Conservation (phyloP, 2,797 vertebrate species). For the Galagoides demidoff region DNA sequence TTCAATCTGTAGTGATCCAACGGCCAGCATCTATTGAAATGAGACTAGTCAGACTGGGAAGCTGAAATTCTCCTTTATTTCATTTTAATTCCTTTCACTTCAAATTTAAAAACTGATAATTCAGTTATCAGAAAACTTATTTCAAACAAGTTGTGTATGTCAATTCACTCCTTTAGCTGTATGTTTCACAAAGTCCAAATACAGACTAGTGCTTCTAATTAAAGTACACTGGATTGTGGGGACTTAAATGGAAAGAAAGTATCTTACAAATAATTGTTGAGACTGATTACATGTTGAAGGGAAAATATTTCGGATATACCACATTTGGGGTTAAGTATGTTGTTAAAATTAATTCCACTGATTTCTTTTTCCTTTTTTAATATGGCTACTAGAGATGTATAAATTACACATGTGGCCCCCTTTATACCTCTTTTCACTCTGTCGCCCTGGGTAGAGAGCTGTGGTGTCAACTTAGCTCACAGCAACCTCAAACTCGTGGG, state of each 20-base stretch:
- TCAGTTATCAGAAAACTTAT: background rate
- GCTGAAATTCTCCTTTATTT: background rate
- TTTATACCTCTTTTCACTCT: background rate
- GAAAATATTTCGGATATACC: background rate
- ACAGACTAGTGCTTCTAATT: background rate
- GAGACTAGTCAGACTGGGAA: background rate
- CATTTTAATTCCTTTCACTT: background rate
- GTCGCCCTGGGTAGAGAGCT: too few relatives aligned
- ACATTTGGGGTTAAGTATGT: background rate
- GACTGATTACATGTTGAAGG: background rate
- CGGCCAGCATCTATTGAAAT: background rate
- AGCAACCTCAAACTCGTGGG: too few relatives aligned
- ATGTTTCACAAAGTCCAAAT: background rate
- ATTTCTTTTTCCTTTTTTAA: background rate
- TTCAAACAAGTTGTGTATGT: background rate
- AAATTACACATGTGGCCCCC: background rate
- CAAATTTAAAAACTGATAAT: background rate
- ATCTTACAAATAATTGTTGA: background rate
- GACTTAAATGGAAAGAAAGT: background rate
- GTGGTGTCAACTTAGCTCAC: too few relatives aligned
- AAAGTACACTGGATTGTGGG: background rate
- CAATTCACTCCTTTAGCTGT: background rate
- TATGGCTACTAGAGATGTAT: background rate
- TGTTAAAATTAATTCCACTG: background rate
- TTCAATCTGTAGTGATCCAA: background rate